Evolutionary conservation across 2,113 vertebrate species (phyloP), one percentile per base, ranked within the genome.

Genomic region (Microtus pennsylvanicus): DNA sequence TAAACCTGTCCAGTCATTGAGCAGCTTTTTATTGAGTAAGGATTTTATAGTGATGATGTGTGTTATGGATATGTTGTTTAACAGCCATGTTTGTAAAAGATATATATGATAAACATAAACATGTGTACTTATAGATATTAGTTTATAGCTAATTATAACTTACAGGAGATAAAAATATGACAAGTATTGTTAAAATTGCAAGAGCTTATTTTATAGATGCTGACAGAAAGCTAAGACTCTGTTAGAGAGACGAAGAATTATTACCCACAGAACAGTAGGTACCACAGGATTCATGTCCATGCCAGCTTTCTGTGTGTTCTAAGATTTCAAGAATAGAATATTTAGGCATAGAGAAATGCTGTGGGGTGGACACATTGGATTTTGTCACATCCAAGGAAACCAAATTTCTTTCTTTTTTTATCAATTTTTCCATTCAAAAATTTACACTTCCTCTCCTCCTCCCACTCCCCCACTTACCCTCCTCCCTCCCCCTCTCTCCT

Each of bases 211-310:
- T 97, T 82, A 74, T 63, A 42, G 26, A 45, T 55, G 24, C 47
- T 94, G 77, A n/a, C 45, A 90, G 33, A 92, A 88, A 81, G 16
- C 83, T 45, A 33, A 90, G 28, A 77, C 17, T 91, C 65, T 47
- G 50, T 93, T n/a, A 91, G 94, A 91, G 30, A 87, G 74, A 94
- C 33, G 93, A 87, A 92, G 33, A 42, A 65, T n/a, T 63, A 90
- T 85, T 94, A 75, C 45, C 70, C 11, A n/a, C n/a, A 72, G 38
- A 24, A 74, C 69, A 92, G 19, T 8, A 81, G 45, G 11, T 72
- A 89, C 81, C 47, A 95, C 38, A 61, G 77, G 30, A 77, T 92
- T 95, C 50, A 50, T 87, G 30, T 30, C 35, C 45, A 30, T 38
- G n/a, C 5, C 38, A 81, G 33, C 88, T 81, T 28, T 22, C 24